Evolutionary conservation across 2,797 vertebrate species (phyloP).

Genomic region (Pteronotus mesoamericanus): DNA sequence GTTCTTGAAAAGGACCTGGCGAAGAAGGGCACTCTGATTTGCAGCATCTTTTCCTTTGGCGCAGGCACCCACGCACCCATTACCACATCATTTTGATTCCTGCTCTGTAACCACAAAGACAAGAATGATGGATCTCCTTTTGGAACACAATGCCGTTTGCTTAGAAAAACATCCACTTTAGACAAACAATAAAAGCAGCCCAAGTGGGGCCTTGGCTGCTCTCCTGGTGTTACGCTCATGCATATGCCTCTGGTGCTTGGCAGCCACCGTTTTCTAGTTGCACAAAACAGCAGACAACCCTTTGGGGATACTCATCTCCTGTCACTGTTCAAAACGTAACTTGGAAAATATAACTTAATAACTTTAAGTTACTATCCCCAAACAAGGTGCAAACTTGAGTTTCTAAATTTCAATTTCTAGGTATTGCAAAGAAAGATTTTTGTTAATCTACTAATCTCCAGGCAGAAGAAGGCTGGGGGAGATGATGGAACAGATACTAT

Average conservation of each 20-base stretch:
- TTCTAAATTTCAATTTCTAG: neutral
- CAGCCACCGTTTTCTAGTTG: constrained; percentile 59
- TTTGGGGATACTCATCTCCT: constrained; percentile 26
- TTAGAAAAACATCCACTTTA: constrained; percentile 71
- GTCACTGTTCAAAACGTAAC: constrained; percentile 40
- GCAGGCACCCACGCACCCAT: neutral
- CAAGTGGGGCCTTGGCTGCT: constrained; percentile 67
- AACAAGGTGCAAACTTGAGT: constrained; percentile 20
- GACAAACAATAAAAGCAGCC: constrained; percentile 65
- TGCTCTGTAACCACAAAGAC: constrained; percentile 56
- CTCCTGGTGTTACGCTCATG: constrained; percentile 68
- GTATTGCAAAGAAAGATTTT: neutral
- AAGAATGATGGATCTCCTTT: constrained; percentile 70
- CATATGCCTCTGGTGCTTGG: constrained; percentile 59
- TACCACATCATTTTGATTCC: constrained; percentile 55
- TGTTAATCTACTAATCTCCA: neutral
- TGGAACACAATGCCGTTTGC: constrained; percentile 60
- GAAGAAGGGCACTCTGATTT: neutral
- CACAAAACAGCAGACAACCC: constrained; percentile 51
- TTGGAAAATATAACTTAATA: neutral
- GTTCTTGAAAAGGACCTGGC: constrained; percentile 57
- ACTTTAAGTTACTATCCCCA: constrained; percentile 30
- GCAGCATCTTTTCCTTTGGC: constrained; percentile 56
- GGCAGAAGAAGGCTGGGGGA: neutral
- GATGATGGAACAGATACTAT: constrained; percentile 2